Conservation (phyloP, 2,888 invertebrate genomes). For the Syritta pipiens region DNA sequence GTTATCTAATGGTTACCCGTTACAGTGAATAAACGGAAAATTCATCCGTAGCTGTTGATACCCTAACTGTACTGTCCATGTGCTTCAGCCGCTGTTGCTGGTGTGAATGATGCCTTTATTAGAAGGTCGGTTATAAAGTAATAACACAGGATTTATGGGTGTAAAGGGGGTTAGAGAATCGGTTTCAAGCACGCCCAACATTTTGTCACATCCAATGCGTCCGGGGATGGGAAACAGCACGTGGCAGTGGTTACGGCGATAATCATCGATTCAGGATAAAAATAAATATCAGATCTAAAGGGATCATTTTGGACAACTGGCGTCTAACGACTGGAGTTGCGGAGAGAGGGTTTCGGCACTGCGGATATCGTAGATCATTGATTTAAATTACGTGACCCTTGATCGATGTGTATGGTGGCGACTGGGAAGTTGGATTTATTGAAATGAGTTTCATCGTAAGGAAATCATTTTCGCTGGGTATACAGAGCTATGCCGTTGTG, state of each 20-base stretch:
- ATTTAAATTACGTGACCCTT: conserved; percentile 53
- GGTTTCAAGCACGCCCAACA: conserved; percentile 12
- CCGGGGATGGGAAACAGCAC: conserved; percentile 9
- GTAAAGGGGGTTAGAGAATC: conserved; percentile 4
- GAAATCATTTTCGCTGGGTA: no score
- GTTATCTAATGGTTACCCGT: conserved; percentile 64
- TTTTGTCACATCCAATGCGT: conserved; percentile 17
- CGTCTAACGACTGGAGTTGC: neutral
- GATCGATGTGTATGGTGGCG: no score
- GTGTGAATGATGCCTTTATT: conserved; percentile 57
- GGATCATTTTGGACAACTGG: conserved; percentile 46
- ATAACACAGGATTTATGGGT: conserved; percentile 48
- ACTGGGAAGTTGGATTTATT: no score
- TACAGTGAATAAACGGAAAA: conserved; percentile 38
- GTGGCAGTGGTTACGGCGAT: conserved; percentile 19
- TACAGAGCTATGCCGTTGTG: no score
- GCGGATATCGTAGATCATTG: conserved; percentile 48
- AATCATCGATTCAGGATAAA: conserved; percentile 43
- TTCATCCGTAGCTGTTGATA: conserved; percentile 11
- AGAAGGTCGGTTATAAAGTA: conserved; percentile 58
- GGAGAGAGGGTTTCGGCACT: conserved; percentile 4
- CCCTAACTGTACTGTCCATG: neutral
- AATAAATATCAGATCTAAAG: conserved; percentile 29
- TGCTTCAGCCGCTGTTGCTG: neutral
- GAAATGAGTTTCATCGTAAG: no score